These are phyloP conservation scores for Magallana gigas DNA, from an alignment of 1,140 invertebrate genomes.

Conservation along the genomic window DNA sequence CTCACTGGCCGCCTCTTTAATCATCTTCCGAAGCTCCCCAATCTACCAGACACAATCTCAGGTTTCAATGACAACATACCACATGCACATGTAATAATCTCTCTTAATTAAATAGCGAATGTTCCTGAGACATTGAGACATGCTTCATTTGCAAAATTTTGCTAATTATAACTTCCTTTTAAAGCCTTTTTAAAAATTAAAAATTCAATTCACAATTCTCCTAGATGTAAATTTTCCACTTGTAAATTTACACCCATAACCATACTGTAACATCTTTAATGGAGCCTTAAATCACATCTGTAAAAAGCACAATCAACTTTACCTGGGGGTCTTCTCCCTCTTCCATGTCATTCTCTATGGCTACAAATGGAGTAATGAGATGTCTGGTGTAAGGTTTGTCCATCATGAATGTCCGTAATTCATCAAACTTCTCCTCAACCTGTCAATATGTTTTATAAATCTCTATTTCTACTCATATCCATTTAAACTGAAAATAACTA, in stretches of 20 bases:
- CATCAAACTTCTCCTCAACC: slow-evolving; percentile 76
- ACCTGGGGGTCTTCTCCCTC: slow-evolving; percentile 68
- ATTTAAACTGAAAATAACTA: neutral
- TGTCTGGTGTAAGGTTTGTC: slow-evolving; percentile 76
- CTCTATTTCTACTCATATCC: neutral
- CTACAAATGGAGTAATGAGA: slow-evolving; percentile 74
- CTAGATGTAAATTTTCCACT: too few relatives aligned
- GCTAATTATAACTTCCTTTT: too few relatives aligned
- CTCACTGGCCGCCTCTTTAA: slow-evolving; percentile 74
- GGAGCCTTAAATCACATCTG: too few relatives aligned
- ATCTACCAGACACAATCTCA: slow-evolving; percentile 45
- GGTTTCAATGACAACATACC: neutral
- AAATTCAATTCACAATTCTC: too few relatives aligned
- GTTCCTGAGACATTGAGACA: too few relatives aligned
- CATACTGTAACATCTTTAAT: too few relatives aligned
- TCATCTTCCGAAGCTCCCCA: slow-evolving; percentile 66
- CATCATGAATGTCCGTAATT: slow-evolving; percentile 69
- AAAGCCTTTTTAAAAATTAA: too few relatives aligned
- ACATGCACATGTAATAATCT: too few relatives aligned
- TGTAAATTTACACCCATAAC: too few relatives aligned
- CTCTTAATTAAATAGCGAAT: too few relatives aligned
- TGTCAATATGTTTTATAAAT: slow-evolving; percentile 46
- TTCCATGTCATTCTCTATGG: slow-evolving; percentile 72
- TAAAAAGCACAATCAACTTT: neutral
- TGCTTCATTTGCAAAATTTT: too few relatives aligned